Conservation (phyloP, 2,797 vertebrate species). For the Cyprinodon diabolis region DNA sequence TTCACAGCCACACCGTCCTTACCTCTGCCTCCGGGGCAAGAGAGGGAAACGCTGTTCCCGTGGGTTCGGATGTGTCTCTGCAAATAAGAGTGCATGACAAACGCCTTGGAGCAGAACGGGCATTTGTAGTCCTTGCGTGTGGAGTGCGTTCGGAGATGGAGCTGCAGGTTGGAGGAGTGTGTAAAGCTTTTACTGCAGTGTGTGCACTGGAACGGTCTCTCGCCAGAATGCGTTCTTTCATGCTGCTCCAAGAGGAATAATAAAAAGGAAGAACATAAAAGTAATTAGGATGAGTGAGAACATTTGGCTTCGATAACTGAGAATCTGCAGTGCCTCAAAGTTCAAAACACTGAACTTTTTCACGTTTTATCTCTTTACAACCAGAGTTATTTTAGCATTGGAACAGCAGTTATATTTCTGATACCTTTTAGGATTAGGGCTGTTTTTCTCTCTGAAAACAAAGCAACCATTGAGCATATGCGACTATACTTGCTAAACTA, state of each 20-base stretch:
- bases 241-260: conserved; percentile 76
- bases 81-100: conserved; percentile 93
- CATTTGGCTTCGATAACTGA: background rate
- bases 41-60: conserved; percentile 40
- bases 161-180: conserved; percentile 90
- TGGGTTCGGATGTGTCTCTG: conserved; percentile 93
- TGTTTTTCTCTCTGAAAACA: too few relatives aligned
- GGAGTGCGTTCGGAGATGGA: conserved; percentile 91
- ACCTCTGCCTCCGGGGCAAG: conserved; percentile 35
- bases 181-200: conserved; percentile 90
- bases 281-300: background rate
- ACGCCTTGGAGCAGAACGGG: conserved; percentile 88
- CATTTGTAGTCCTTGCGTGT: conserved; percentile 89
- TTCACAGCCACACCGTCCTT: conserved; percentile 76
- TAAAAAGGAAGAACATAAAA: conserved; percentile 1
- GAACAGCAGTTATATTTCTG: too few relatives aligned
- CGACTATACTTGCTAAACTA: background rate
- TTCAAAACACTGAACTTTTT: background rate
- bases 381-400: background rate
- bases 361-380: background rate
- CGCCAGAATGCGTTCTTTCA: conserved; percentile 91
- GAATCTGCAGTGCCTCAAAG: background rate
- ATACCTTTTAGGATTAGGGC: too few relatives aligned
- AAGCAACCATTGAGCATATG: too few relatives aligned
- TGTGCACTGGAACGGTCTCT: conserved; percentile 88